phyloP scores from a whole-genome alignment of 2,888 invertebrate species.

The Netelia melanura region DNA sequence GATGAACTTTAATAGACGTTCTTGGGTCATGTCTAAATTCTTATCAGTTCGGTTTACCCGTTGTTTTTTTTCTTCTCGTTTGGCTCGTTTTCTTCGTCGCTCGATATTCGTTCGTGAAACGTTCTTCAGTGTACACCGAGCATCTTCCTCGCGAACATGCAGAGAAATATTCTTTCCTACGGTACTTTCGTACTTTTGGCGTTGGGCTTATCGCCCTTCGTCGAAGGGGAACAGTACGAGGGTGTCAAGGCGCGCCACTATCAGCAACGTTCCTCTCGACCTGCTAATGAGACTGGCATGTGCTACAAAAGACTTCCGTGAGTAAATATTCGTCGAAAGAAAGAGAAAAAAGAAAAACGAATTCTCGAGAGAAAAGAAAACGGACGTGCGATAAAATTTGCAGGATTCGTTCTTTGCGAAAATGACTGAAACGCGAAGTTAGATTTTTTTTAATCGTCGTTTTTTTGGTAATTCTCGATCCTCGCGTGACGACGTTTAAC shows the following conservation, averaged over 20 bases:
- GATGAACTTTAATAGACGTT: conserved; percentile 60
- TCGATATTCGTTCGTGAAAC: conserved; percentile 25
- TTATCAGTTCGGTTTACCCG: conserved; percentile 43
- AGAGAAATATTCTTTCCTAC: conserved; percentile 63
- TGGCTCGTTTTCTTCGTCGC: background rate
- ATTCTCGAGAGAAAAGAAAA: background rate
- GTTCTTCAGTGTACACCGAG: conserved; percentile 73
- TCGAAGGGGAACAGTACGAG: conserved; percentile 65
- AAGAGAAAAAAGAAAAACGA: background rate
- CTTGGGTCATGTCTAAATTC: conserved; percentile 9
- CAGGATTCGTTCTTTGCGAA: background rate
- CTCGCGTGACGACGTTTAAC: too few species aligned
- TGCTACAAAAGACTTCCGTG: conserved; percentile 89
- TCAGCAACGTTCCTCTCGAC: conserved; percentile 63
- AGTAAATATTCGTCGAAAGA: conserved; percentile 81
- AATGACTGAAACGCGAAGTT: too few species aligned
- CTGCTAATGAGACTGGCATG: conserved; percentile 85
- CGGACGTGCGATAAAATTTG: background rate
- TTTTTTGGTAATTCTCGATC: too few species aligned
- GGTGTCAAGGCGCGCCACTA: conserved; percentile 77
- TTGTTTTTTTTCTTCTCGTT: background rate
- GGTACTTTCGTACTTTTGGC: conserved; percentile 67
- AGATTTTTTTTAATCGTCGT: too few species aligned
- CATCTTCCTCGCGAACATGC: conserved; percentile 77
- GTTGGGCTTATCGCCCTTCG: conserved; percentile 66